phyloP scores from a whole-genome alignment of 2,888 invertebrate species.

The Nysson spinosus region DNA sequence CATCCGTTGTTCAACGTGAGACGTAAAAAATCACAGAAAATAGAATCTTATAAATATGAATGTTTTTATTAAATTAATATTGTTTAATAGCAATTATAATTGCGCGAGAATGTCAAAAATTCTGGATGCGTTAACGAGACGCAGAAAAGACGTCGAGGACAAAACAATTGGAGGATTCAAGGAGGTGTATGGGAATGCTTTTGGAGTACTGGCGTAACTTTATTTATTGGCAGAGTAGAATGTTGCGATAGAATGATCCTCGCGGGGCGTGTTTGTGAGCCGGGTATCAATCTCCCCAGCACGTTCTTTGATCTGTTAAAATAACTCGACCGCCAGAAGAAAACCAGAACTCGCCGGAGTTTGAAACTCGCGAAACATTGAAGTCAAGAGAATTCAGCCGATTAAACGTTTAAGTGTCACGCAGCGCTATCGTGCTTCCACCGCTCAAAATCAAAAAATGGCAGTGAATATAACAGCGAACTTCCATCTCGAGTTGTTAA shows the following conservation, averaged over 20 bases:
- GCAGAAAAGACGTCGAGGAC: slow-evolving; percentile 43
- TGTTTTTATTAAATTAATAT: too few species aligned
- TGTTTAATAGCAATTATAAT: too few species aligned
- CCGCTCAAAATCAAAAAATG: too few species aligned
- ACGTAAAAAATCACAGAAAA: too few species aligned
- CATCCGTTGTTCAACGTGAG: too few species aligned
- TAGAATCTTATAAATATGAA: too few species aligned
- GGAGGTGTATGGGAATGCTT: too few species aligned
- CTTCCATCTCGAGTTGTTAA: too few species aligned
- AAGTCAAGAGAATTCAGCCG: slow-evolving; percentile 51
- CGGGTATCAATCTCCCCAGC: slow-evolving; percentile 68
- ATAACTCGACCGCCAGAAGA: slow-evolving; percentile 63
- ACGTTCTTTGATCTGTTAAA: slow-evolving; percentile 71
- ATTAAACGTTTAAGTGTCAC: too few species aligned
- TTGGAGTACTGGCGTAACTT: slow-evolving; percentile 34
- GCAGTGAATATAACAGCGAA: too few species aligned
- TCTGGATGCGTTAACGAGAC: slow-evolving; percentile 62
- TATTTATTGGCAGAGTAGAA: slow-evolving; percentile 53
- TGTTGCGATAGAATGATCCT: slow-evolving; percentile 30
- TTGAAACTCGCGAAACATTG: slow-evolving; percentile 39
- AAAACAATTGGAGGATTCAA: slow-evolving; percentile 55
- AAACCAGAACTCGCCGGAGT: slow-evolving; percentile 46
- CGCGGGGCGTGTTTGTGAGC: slow-evolving; percentile 60
- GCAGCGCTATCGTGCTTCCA: too few species aligned
- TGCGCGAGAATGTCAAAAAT: slow-evolving; percentile 52